phyloP scores from a whole-genome alignment of 2,113 vertebrate genomes.

The Steatornis caripensis region DNA sequence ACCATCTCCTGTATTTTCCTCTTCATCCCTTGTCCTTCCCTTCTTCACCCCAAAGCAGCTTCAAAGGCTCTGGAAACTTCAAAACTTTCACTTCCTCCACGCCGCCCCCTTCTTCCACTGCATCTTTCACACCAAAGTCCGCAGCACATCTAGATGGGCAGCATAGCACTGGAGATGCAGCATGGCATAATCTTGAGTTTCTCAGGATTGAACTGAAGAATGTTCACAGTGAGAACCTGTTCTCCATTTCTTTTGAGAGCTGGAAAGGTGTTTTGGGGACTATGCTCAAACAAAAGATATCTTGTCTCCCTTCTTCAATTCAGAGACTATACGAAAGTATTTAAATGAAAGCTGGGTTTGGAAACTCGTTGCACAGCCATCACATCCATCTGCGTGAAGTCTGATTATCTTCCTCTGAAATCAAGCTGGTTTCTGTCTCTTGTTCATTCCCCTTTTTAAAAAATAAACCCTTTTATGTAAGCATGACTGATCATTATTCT shows the following conservation, averaged over 20 bases:
- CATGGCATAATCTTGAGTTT: accelerated
- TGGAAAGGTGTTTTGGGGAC: not conserved
- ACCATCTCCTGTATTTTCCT: not conserved
- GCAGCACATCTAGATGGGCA: not conserved
- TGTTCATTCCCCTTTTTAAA: not conserved
- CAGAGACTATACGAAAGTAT: not conserved
- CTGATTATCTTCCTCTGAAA: not conserved
- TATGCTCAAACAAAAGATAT: not conserved
- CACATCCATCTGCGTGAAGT: not conserved
- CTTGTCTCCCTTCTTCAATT: not conserved
- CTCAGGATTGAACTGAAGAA: not conserved
- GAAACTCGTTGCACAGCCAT: not conserved
- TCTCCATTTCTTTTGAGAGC: not conserved
- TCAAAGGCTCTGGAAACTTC: not conserved
- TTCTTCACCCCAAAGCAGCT: not conserved
- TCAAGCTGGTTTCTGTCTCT: not conserved
- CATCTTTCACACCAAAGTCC: not conserved
- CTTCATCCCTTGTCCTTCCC: not conserved
- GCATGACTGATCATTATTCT: not conserved
- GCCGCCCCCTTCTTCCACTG: not conserved
- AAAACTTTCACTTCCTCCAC: not conserved
- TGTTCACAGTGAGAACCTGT: not conserved
- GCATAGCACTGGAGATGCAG: not conserved
- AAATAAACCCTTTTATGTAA: not conserved
- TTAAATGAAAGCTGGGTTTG: not conserved